These are phyloP conservation scores for Dryas iulia DNA, from an alignment of 1,140 invertebrate species.

Conservation along the genomic window DNA sequence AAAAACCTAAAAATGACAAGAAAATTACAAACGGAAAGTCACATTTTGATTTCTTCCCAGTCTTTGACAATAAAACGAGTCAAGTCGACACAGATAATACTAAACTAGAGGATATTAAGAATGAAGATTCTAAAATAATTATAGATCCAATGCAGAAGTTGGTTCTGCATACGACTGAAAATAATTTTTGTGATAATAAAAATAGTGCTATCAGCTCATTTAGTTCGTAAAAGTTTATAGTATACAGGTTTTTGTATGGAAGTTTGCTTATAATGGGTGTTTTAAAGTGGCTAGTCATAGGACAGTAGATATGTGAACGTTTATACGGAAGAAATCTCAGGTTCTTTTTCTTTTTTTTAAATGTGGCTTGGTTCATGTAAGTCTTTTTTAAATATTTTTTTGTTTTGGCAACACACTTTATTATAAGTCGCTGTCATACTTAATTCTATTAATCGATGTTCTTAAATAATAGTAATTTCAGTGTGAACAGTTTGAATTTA, in stretches of 20 bases:
- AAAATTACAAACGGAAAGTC: conserved; percentile 63
- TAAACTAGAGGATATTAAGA: conserved; percentile 46
- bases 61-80: conserved; percentile 67
- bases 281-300: conserved; percentile 39
- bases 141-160: conserved; percentile 77
- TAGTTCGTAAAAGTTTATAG: conserved; percentile 63
- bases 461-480: no score
- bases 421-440: no score
- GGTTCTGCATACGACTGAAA: conserved; percentile 77
- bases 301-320: conserved; percentile 9
- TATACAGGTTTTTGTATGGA: conserved; percentile 67
- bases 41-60: conserved; percentile 71
- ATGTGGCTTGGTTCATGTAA: no score
- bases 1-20: conserved; percentile 55
- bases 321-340: not conserved
- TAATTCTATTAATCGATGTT: no score
- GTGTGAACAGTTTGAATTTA: no score
- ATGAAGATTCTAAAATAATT: conserved; percentile 73
- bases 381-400: no score
- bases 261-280: conserved; percentile 41
- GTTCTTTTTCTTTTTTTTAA: no score
- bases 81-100: conserved; percentile 7
- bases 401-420: no score
- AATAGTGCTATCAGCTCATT: conserved; percentile 73
- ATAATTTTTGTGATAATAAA: conserved; percentile 77